A percentile compares a stretch with the other conserved stretches of the same genome.
Conservation (phyloP, 2,888 invertebrate species). For the Crematogaster levior region DNA sequence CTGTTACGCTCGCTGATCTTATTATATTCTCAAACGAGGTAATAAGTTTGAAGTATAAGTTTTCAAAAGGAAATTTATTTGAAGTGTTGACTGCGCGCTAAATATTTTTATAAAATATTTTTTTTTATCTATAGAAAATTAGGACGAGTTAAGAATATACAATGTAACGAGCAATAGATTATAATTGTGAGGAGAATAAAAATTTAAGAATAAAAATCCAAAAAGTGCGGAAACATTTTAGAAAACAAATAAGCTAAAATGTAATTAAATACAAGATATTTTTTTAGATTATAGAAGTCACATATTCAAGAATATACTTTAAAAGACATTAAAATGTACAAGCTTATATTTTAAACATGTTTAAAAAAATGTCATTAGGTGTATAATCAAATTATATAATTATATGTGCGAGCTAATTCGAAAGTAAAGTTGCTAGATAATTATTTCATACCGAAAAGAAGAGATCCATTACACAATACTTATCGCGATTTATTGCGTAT, state of each 20-base stretch:
- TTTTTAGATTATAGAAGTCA: not conserved
- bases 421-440: not conserved
- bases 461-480: not conserved
- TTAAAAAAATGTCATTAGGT: not conserved
- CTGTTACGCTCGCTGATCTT: not conserved
- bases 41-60: not conserved
- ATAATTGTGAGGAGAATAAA: not conserved
- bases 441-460: not conserved
- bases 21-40: not conserved
- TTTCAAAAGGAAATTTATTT: slow-evolving; percentile 7
- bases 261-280: not conserved
- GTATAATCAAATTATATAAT: not conserved
- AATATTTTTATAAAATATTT: not conserved
- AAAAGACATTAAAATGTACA: not conserved
- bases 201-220: not conserved
- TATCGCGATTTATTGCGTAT: not conserved
- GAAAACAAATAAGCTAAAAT: not conserved
- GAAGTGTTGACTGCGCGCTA: no score
- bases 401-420: not conserved
- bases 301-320: not conserved
- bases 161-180: not conserved
- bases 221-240: not conserved
- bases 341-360: not conserved
- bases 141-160: not conserved
- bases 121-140: not conserved